Conservation (phyloP, 1,140 invertebrate genomes). For the Papilio polytes region DNA sequence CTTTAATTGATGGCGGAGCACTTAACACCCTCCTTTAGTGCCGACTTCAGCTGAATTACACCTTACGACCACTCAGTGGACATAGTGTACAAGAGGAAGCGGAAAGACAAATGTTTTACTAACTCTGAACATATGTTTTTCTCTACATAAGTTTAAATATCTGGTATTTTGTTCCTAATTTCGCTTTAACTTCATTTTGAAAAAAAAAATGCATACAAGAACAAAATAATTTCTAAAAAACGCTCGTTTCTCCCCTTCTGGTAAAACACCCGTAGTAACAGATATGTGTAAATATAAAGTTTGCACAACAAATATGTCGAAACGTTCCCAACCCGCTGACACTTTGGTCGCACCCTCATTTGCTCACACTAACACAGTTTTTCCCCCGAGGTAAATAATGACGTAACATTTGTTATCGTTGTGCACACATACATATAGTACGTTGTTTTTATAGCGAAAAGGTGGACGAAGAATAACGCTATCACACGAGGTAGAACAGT, state of each 20-base stretch:
- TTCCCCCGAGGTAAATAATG: slow-evolving; percentile 31
- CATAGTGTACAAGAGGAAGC: background rate
- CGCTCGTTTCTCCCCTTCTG: background rate
- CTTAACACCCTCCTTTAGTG: slow-evolving; percentile 27
- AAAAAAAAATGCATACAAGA: too few relatives aligned
- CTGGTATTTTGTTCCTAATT: too few relatives aligned
- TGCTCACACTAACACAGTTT: slow-evolving; percentile 25
- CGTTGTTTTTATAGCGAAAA: slow-evolving; percentile 11
- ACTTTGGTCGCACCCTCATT: slow-evolving; percentile 13
- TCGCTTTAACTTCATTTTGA: too few relatives aligned
- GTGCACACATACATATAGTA: background rate
- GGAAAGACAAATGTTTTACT: background rate
- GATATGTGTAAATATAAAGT: background rate
- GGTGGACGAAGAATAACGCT: background rate
- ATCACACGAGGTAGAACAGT: background rate
- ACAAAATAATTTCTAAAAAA: background rate
- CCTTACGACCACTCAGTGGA: background rate
- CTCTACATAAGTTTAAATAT: background rate
- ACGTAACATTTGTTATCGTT: slow-evolving; percentile 27
- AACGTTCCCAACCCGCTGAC: background rate
- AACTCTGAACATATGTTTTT: background rate
- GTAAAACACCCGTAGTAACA: background rate
- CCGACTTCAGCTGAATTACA: slow-evolving; percentile 23
- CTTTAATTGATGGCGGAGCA: slow-evolving; percentile 23
- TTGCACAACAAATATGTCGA: slow-evolving; percentile 1